Evolutionary conservation across 2,113 vertebrate species (phyloP).

Genomic region (Vulpes vulpes): DNA sequence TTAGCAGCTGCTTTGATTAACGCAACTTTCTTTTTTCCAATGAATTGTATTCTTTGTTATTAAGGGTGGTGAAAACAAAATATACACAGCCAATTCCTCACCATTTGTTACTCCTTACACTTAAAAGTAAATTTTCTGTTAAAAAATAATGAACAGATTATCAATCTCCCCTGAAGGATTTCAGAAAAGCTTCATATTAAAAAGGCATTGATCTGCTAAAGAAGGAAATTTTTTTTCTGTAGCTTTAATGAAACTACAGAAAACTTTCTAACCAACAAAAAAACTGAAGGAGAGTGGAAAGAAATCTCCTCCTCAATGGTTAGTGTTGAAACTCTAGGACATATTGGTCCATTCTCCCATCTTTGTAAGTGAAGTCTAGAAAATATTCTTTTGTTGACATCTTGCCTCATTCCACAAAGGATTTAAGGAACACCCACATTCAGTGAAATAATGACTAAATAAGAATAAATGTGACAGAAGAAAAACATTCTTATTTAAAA

Average conservation of each 20-base stretch:
- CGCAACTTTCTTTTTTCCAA: neutral
- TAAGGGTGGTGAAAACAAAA: neutral
- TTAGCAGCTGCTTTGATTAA: neutral
- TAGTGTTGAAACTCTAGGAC: neutral
- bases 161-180: conserved; percentile 63
- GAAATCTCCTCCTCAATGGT: neutral
- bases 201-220: conserved; percentile 62
- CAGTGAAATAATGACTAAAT: conserved; percentile 10
- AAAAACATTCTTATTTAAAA: conserved; percentile 53
- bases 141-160: conserved; percentile 67
- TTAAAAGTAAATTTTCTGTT: conserved; percentile 65
- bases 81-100: neutral
- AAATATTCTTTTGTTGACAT: neutral
- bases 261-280: neutral
- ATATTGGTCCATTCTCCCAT: neutral
- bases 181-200: conserved; percentile 77
- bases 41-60: conserved; percentile 67
- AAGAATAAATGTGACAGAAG: neutral
- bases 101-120: conserved; percentile 13
- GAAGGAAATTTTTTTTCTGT: conserved; percentile 61
- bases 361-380: neutral
- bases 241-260: conserved; percentile 14
- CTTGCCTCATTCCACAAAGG: conserved; percentile 34
- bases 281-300: neutral
- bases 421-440: neutral